phyloP scores from a whole-genome alignment of 2,797 vertebrate species.

The Lithobates pipiens region DNA sequence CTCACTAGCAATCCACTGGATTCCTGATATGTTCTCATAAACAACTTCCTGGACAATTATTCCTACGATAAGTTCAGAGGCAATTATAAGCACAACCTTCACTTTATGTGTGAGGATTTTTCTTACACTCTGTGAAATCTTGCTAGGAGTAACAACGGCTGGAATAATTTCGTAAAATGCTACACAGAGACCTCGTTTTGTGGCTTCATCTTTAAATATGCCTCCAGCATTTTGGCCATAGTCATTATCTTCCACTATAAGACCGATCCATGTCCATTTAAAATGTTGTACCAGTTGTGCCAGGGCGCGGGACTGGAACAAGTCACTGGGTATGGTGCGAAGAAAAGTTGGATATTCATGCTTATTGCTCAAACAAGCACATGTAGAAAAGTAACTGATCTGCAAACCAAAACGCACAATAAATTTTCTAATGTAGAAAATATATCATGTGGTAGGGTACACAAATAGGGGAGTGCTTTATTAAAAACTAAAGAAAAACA shows the following conservation, averaged over 20 bases:
- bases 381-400: constrained; percentile 85
- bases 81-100: constrained; percentile 79
- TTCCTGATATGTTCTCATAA: constrained; percentile 78
- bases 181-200: constrained; percentile 73
- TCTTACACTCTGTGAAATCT: constrained; percentile 73
- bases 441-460: no score
- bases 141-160: constrained; percentile 69
- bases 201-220: constrained; percentile 76
- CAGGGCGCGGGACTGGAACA: constrained; percentile 79
- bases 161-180: constrained; percentile 74
- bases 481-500: no score
- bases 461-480: no score
- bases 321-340: constrained; percentile 80
- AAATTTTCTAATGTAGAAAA: not conserved
- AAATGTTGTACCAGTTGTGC: constrained; percentile 76
- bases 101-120: constrained; percentile 75
- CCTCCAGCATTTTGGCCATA: constrained; percentile 76
- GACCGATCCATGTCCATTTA: constrained; percentile 82
- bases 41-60: constrained; percentile 77
- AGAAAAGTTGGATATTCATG: constrained; percentile 81
- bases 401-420: constrained; percentile 51
- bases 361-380: constrained; percentile 79
- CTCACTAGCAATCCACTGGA: constrained; percentile 82
- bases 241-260: constrained; percentile 78
- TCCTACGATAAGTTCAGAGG: constrained; percentile 75